Evolutionary conservation across 2,888 invertebrate species (phyloP), one percentile per base, ranked within the genome.

Genomic region (Enoplolaimus lenunculus): DNA sequence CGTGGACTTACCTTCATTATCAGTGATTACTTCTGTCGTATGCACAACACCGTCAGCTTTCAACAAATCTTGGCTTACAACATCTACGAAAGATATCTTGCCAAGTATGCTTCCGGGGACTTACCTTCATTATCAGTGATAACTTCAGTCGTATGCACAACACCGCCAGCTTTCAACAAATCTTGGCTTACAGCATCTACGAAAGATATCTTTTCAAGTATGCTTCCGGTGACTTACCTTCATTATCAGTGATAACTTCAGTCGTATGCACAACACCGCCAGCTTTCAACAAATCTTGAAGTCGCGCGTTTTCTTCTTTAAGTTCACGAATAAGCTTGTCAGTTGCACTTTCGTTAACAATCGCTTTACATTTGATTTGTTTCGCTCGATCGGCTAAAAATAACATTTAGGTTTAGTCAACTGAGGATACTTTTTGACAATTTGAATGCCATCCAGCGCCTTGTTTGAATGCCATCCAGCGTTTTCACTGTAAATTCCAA

Each of bases 261-360:
- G n/a, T 16, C 13, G 57, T n/a, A 16, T 57, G 13, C 34, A 30
- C n/a, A 29, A 60, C 69, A 3, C 69, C 69, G 2, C 62, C 62
- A 7, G 77, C 75, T 28, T 78, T 76, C 65, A 85, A 74, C 77
- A 81, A 76, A 69, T 79, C 77, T 76, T 83, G 83, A 66, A 86
- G 79, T 65, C 79, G 78, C 29, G 84, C 83, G 75, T 85, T 86
- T 76, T 86, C 85, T 72, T 83, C 84, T 75, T 83, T 82, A 62
- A 86, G 80, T 72, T 86, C 85, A 45, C 85, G 76, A 71, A 86
- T 83, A 72, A 85, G 77, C 71, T 83, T 81, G 68, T 84, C 85
- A 0, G 85, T 85, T 1, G 85, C 84, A 75, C 84, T 84, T 76
- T 86, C 85, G 75, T 86, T 86, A 2, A 86, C 82, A 1, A 81